Evolutionary conservation across 2,113 vertebrate genomes (phyloP), one percentile per base, ranked within the genome.

Genomic region (Chamaea fasciata): DNA sequence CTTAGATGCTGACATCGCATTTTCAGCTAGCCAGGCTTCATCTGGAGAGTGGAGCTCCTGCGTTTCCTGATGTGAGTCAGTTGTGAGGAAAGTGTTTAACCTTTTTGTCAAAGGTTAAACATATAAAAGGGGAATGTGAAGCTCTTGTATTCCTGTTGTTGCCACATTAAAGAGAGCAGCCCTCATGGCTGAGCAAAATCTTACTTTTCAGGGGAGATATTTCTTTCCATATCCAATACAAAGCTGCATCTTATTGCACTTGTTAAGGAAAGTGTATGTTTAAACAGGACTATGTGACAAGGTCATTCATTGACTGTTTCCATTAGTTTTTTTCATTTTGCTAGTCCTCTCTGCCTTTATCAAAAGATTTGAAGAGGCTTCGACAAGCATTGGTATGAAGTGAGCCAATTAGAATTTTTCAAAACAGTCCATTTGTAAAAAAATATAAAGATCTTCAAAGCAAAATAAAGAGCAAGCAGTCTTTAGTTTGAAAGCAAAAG

Each of bases 51-150:
- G 44, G 53, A 80, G 87, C 65, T 83, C 94, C 92, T 83, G 85
- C 2, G 2, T 91, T 97, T 97, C 96, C 96, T 97, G 95, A 95
- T 89, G 63, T 94, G 97, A 97, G 68, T 96, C 95, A 95, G 91
- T 94, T 88, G 64, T 89, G 91, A 96, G 95, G 93, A 76, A 94
- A 92, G 87, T 56, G 93, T 97, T 95, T 95, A 97, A 96, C 94
- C 92, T 97, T 96, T 96, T 37, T 89, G 95, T 95, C 96, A 96
- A 94, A 97, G 96, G 96, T 97, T 95, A 97, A 97, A 97, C 94
- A 95, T 90, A 97, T 97, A 97, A 97, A 96, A 87, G 81, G 70
- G 59, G 74, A 88, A 94, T 83, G 89, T 78, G 95, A 90, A 92
- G 85, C 67, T 88, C 89, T 96, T 91, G 83, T 92, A 41, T 97